phyloP scores from a whole-genome alignment of 2,113 vertebrate genomes.

The Monopterus albus region DNA sequence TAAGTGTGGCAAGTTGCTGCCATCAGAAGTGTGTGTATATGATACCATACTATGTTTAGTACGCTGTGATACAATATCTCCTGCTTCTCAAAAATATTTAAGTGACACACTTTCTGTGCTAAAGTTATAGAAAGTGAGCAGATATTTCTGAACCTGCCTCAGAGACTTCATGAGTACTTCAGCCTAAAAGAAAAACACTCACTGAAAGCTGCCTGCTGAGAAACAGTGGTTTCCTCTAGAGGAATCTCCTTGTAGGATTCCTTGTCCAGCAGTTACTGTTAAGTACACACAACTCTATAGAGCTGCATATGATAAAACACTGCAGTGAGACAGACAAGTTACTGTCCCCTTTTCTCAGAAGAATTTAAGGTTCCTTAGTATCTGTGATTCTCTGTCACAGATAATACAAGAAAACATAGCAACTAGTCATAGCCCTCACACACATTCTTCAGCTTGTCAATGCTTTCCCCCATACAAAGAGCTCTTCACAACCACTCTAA shows the following conservation, averaged over 20 bases:
- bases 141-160: slow-evolving; percentile 9
- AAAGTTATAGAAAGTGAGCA: neutral
- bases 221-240: slow-evolving; percentile 24
- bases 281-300: slow-evolving; percentile 26
- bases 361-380: slow-evolving; percentile 23
- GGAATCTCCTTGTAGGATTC: slow-evolving; percentile 34
- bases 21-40: too few relatives aligned
- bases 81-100: neutral
- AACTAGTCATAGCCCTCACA: slow-evolving; percentile 19
- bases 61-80: neutral
- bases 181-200: slow-evolving; percentile 59
- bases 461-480: slow-evolving; percentile 59
- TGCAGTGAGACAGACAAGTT: slow-evolving; percentile 12
- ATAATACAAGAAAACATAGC: neutral
- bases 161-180: neutral
- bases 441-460: slow-evolving; percentile 77
- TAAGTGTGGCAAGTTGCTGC: neutral
- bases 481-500: slow-evolving; percentile 14
- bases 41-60: slow-evolving; percentile 14
- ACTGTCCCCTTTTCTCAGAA: slow-evolving; percentile 35
- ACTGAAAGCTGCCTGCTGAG: slow-evolving; percentile 37
- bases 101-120: slow-evolving; percentile 1
- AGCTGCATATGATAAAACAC: slow-evolving; percentile 30
- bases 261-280: slow-evolving; percentile 28
- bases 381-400: slow-evolving; percentile 28